phyloP scores from a whole-genome alignment of 1,140 invertebrate genomes.

The Frieseomelitta varia region DNA sequence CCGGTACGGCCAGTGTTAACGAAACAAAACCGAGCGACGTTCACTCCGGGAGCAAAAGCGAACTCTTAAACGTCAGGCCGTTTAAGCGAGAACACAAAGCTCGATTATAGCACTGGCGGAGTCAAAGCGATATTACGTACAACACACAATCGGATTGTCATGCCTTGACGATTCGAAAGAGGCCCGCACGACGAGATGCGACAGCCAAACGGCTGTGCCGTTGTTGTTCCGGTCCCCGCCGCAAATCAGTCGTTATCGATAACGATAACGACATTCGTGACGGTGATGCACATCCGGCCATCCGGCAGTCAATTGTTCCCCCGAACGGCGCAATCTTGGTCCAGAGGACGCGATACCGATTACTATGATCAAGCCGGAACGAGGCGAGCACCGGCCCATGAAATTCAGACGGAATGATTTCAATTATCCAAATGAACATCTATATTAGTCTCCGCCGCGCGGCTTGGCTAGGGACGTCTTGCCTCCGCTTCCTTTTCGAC shows the following conservation, averaged over 20 bases:
- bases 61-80: slow-evolving; percentile 3
- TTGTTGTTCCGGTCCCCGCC: not conserved
- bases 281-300: slow-evolving; percentile 55
- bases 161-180: slow-evolving; percentile 57
- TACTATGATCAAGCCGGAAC: slow-evolving; percentile 71
- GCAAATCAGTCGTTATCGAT: slow-evolving; percentile 61
- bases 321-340: slow-evolving; percentile 69
- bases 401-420: slow-evolving; percentile 77
- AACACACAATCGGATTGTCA: slow-evolving; percentile 17
- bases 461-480: slow-evolving; percentile 37
- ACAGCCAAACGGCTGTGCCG: not conserved
- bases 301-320: slow-evolving; percentile 64
- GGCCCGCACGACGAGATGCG: slow-evolving; percentile 52
- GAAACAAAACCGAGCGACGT: not conserved
- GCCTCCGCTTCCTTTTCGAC: slow-evolving; percentile 53
- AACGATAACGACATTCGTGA: slow-evolving; percentile 75
- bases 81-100: not conserved
- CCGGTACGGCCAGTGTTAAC: not conserved
- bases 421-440: slow-evolving; percentile 78
- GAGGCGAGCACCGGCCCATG: slow-evolving; percentile 70
- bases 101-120: not conserved
- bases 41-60: not conserved
- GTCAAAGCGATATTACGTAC: slow-evolving; percentile 20
- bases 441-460: slow-evolving; percentile 57
- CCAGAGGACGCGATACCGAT: slow-evolving; percentile 63